These are phyloP conservation scores for Pinna nobilis DNA, from an alignment of 1,140 invertebrate genomes.

Conservation along the genomic window DNA sequence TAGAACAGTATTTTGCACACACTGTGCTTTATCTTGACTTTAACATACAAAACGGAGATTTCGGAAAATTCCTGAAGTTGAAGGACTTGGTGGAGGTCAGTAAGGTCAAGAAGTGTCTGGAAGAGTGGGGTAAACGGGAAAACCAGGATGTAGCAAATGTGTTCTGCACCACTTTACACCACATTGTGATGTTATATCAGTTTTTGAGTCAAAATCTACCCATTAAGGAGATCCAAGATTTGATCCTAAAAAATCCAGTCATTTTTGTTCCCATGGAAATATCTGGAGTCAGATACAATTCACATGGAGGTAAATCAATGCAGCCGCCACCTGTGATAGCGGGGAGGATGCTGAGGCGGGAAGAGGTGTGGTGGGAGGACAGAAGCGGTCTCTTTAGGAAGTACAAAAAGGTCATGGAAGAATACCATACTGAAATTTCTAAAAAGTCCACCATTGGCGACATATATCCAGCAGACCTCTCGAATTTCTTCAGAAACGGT, in stretches of 20 bases:
- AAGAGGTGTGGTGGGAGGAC: constrained; percentile 70
- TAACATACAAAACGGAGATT: constrained; percentile 36
- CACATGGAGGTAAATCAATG: background rate
- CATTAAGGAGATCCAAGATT: constrained; percentile 56
- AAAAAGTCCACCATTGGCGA: constrained; percentile 44
- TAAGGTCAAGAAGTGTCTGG: constrained; percentile 52
- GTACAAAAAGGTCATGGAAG: constrained; percentile 49
- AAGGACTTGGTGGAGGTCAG: constrained; percentile 45
- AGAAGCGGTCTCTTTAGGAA: constrained; percentile 61
- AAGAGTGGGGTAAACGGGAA: constrained; percentile 53
- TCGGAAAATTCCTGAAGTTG: constrained; percentile 56
- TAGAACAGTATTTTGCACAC: constrained; percentile 51
- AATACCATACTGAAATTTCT: constrained; percentile 56
- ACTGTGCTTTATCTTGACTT: constrained; percentile 56
- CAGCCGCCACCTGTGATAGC: constrained; percentile 25
- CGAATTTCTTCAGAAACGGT: constrained; percentile 48
- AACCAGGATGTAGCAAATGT: constrained; percentile 36
- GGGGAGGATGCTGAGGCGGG: constrained; percentile 58
- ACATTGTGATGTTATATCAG: constrained; percentile 60
- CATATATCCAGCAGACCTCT: constrained; percentile 35
- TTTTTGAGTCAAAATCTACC: constrained; percentile 58
- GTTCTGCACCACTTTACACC: constrained; percentile 55
- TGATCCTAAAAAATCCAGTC: constrained; percentile 62
- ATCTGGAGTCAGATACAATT: background rate
- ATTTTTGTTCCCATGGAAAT: constrained; percentile 62